These are phyloP conservation scores for Oithona nana DNA, from an alignment of 2,888 invertebrate species.

Conservation along the genomic window DNA sequence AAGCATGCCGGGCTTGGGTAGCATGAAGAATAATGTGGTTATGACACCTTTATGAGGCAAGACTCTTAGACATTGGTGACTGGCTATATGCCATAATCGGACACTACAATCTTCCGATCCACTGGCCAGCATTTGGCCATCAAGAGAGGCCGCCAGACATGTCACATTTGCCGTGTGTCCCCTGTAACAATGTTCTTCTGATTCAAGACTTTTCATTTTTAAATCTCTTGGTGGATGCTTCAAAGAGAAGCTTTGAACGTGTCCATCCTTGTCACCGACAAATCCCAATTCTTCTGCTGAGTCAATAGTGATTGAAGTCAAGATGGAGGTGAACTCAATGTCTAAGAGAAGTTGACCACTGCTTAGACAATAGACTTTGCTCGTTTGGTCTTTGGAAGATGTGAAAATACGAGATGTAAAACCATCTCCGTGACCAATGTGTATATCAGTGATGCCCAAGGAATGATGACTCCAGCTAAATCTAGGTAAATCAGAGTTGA, in stretches of 20 bases:
- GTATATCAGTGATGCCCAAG: conserved; percentile 54
- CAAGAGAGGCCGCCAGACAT: conserved; percentile 48
- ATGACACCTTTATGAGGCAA: conserved; percentile 51
- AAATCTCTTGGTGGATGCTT: conserved; percentile 40
- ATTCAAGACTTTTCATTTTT: conserved; percentile 34
- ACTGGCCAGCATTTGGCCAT: conserved; percentile 49
- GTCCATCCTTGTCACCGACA: conserved; percentile 50
- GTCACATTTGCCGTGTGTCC: conserved; percentile 50
- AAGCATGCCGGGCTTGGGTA: conserved; percentile 29
- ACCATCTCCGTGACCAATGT: conserved; percentile 51
- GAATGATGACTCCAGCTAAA: conserved; percentile 60
- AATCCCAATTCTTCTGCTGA: conserved; percentile 47
- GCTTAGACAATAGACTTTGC: conserved; percentile 55
- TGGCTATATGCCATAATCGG: conserved; percentile 59
- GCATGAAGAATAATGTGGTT: conserved; percentile 47
- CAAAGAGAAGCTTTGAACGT: conserved; percentile 43
- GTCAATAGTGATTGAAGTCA: conserved; percentile 50
- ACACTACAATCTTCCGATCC: conserved; percentile 54
- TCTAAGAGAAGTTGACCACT: conserved; percentile 48
- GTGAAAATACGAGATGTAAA: conserved; percentile 49
- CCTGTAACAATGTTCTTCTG: conserved; percentile 32
- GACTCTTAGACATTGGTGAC: conserved; percentile 48
- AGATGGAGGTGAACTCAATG: conserved; percentile 47
- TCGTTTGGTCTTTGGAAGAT: conserved; percentile 59
- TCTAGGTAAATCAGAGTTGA: conserved; percentile 39